Percentiles rank a stretch among this genome's conserved stretches.
Conservation (phyloP, 2,888 invertebrate genomes). For the Willowsia nigromaculata region DNA sequence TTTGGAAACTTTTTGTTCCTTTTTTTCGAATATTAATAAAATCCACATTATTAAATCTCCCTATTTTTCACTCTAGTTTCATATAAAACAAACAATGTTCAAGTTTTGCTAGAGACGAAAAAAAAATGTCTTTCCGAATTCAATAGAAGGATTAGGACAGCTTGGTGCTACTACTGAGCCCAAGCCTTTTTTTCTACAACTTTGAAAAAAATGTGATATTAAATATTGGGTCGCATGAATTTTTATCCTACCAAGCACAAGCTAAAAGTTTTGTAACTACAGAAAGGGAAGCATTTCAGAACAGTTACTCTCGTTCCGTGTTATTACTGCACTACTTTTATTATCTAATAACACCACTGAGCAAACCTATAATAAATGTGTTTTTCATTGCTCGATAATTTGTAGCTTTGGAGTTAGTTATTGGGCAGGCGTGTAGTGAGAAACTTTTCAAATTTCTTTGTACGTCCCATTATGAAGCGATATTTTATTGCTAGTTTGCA, state of each 20-base stretch:
- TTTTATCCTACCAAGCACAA: neutral
- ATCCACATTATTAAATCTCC: constrained; percentile 18
- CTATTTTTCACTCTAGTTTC: neutral
- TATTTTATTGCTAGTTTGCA: neutral
- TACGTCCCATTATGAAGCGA: neutral
- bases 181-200: too few species aligned
- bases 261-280: neutral
- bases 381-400: neutral
- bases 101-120: neutral
- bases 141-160: neutral
- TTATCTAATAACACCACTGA: neutral
- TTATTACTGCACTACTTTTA: neutral
- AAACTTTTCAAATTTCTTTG: neutral
- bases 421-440: neutral
- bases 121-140: too few species aligned
- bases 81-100: neutral
- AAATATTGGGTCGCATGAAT: neutral
- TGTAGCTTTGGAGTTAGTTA: neutral
- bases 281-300: neutral
- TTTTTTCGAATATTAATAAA: neutral
- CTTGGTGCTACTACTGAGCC: too few species aligned
- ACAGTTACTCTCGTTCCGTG: neutral
- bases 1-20: neutral
- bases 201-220: too few species aligned
- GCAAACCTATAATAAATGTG: neutral